Evolutionary conservation across 2,113 vertebrate genomes (phyloP).

Genomic region (Arizona elegans): DNA sequence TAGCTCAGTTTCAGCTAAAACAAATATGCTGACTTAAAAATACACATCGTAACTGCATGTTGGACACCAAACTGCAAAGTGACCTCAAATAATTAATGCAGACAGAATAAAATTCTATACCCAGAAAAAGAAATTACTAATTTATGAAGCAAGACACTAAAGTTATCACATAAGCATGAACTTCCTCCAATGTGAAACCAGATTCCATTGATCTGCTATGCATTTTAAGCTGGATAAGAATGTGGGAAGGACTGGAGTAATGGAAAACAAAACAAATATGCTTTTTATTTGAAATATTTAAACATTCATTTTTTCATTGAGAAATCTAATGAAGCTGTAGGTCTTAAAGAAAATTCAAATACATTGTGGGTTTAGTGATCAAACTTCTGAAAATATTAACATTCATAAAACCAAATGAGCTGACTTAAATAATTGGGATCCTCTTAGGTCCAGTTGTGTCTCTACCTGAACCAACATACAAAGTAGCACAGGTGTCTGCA

Average conservation of each 20-base stretch:
- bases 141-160: neutral
- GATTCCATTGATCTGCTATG: neutral
- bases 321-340: neutral
- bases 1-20: constrained; percentile 34
- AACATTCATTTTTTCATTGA: neutral
- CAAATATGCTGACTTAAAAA: neutral
- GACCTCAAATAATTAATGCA: constrained; percentile 11
- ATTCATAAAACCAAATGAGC: neutral
- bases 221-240: neutral
- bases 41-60: constrained; percentile 17
- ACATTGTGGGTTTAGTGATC: neutral
- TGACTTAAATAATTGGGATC: neutral
- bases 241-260: neutral
- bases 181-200: neutral
- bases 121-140: neutral
- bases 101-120: neutral
- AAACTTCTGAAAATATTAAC: neutral
- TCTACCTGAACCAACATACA: no score
- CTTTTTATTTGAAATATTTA: neutral
- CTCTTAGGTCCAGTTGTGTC: no score
- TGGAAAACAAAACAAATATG: neutral
- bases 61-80: constrained; percentile 15
- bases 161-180: neutral
- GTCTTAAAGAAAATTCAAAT: neutral
- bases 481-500: no score